Evolutionary conservation across 1,140 invertebrate species (phyloP), one percentile per base, ranked within the genome.

Genomic region (Paraescarpia echinospica): DNA sequence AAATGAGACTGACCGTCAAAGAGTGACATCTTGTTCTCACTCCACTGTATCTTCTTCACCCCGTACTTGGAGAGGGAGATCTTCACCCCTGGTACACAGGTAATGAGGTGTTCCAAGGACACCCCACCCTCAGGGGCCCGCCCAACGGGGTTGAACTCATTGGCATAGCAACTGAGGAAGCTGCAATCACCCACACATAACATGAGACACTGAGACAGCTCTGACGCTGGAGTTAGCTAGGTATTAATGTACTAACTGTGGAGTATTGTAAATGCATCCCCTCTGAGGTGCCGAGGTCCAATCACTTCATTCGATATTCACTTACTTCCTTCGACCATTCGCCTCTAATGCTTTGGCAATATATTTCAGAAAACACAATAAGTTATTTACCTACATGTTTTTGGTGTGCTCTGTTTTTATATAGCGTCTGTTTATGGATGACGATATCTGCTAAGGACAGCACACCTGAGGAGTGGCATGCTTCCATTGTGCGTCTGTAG

Each of bases 101-200:
- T 97, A 0, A 98, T 97, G 34, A 98, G 96, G 96, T 99, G 98
- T 95, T 99, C 98, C 34, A 99, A 95, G 22, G 98, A 97, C 8
- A 98, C 98, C 1, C 98, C 98, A 93, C 96, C 97, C 35, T 96
- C 95, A 96, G 94, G 97, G 95, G 93, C 93, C 35, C 93, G 90
- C 8, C 93, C 93, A 0, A 95, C 91, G 33, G 94, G 92, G 31
- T 97, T 96, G 95, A 98, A 97, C 95, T 98, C 97, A 31, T 97
- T 97, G 94, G 97, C 97, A 94, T 98, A 98, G 95, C 98, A 98
- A 93, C 97, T 97, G 89, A 97, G 97, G 93, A 98, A 97, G 95
- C 98, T 98, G 93, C 33, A 92, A 90, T 8, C 9, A 90, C n/a
- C 8, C 12, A n/a, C 14, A 90, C 1, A 77, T 77, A 77, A 18